Conservation (phyloP, 2,888 invertebrate species). For the Cheilosia scutellata region DNA sequence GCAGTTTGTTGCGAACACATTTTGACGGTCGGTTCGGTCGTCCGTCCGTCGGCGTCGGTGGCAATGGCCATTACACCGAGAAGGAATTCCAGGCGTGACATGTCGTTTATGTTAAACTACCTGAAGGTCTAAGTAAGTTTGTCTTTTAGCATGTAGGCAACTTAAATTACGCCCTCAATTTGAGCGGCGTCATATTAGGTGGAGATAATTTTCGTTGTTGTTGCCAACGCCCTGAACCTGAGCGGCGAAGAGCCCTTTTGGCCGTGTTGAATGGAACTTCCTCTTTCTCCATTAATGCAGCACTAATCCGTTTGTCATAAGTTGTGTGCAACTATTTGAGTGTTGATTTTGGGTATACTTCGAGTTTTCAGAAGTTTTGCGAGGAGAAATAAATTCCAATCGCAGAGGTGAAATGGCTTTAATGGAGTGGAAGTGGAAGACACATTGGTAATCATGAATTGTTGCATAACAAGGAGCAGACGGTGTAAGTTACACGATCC, state of each 20-base stretch:
- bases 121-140: constrained; percentile 70
- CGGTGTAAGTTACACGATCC: constrained; percentile 43
- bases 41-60: constrained; percentile 33
- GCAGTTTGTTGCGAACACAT: constrained; percentile 54
- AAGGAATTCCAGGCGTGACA: constrained; percentile 72
- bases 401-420: constrained; percentile 37
- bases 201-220: constrained; percentile 5
- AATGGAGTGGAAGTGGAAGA: constrained; percentile 55
- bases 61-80: constrained; percentile 44
- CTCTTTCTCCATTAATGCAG: constrained; percentile 26
- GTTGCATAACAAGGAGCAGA: constrained; percentile 64
- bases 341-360: constrained; percentile 65
- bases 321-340: constrained; percentile 45
- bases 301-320: constrained; percentile 55
- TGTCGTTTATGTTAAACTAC: constrained; percentile 73
- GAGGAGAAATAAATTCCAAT: constrained; percentile 33
- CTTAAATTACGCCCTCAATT: constrained; percentile 71
- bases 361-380: constrained; percentile 31
- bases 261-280: constrained; percentile 34
- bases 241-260: constrained; percentile 23
- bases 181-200: constrained; percentile 15
- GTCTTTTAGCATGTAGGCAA: constrained; percentile 72
- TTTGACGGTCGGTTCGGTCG: constrained; percentile 17
- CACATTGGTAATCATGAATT: constrained; percentile 64
- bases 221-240: background rate